Conservation (phyloP, 2,113 vertebrate genomes). For the Ptilorrhoa leucosticta region DNA sequence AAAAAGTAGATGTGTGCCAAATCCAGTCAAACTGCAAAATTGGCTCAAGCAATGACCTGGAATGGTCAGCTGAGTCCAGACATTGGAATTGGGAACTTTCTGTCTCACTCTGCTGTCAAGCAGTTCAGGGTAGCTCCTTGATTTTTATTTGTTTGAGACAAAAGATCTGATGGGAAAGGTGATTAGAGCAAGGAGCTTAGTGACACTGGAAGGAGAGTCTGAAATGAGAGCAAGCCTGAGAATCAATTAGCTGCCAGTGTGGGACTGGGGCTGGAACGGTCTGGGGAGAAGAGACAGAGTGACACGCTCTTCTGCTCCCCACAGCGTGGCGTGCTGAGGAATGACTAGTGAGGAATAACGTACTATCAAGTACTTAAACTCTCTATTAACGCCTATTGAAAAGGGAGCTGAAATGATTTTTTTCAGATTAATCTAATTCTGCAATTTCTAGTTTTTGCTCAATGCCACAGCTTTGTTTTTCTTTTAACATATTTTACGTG, state of each 20-base stretch:
- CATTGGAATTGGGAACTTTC: neutral
- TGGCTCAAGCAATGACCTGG: neutral
- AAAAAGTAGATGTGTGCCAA: slow-evolving; percentile 61
- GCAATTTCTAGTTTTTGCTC: neutral
- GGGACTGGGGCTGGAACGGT: neutral
- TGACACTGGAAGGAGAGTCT: neutral
- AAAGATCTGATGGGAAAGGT: neutral
- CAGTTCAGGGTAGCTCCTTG: neutral
- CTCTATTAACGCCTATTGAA: neutral
- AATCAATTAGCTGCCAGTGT: neutral
- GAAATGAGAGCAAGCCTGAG: neutral
- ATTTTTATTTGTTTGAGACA: neutral
- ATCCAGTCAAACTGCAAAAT: neutral
- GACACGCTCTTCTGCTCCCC: neutral
- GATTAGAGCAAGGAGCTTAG: neutral
- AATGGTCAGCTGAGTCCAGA: neutral
- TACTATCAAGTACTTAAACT: neutral
- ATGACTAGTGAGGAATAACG: neutral
- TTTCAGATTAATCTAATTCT: neutral
- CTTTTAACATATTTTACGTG: neutral
- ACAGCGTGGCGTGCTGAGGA: neutral
- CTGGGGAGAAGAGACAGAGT: neutral
- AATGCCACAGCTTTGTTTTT: neutral
- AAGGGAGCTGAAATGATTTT: neutral
- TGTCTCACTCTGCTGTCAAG: neutral